These are phyloP conservation scores for Neocloeon triangulifer DNA, from an alignment of 1,140 invertebrate genomes.

Conservation along the genomic window DNA sequence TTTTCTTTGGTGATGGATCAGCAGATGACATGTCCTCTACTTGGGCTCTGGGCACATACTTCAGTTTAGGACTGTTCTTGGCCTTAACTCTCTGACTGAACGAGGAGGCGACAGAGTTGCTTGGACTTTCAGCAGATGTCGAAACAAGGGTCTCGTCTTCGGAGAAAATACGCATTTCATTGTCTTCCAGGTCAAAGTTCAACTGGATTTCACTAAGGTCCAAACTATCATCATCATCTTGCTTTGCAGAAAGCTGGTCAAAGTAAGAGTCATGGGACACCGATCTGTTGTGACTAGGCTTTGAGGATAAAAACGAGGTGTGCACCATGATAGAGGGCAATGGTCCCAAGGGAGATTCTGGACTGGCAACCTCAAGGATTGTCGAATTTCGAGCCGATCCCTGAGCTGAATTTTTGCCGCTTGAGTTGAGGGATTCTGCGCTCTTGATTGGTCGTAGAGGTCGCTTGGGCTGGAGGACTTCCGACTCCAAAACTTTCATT, in stretches of 20 bases:
- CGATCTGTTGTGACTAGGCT: constrained; percentile 25
- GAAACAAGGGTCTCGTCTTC: constrained; percentile 47
- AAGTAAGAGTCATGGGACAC: constrained; percentile 87
- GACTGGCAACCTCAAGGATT: constrained; percentile 7
- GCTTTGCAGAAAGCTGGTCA: constrained; percentile 27
- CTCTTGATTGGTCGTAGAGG: constrained; percentile 42
- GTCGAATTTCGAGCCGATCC: constrained; percentile 12
- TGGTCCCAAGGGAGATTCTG: constrained; percentile 5
- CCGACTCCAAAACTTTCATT: too few relatives aligned
- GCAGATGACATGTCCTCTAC: constrained; percentile 11
- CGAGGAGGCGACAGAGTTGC: not conserved
- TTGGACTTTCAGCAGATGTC: constrained; percentile 9
- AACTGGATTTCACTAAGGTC: constrained; percentile 63
- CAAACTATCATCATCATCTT: constrained; percentile 13
- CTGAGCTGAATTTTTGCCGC: constrained; percentile 10
- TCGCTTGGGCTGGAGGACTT: constrained; percentile 18
- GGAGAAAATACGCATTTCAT: constrained; percentile 65
- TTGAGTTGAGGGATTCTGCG: constrained; percentile 35
- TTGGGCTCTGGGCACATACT: constrained; percentile 8
- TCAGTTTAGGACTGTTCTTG: not conserved
- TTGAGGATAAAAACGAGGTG: constrained; percentile 7
- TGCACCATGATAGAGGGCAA: constrained; percentile 7
- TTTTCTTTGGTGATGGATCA: constrained; percentile 15
- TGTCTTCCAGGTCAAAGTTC: constrained; percentile 61
- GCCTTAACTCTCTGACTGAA: not conserved